Conservation (phyloP, 2,888 invertebrate genomes). For the Tanytarsus gracilentus region DNA sequence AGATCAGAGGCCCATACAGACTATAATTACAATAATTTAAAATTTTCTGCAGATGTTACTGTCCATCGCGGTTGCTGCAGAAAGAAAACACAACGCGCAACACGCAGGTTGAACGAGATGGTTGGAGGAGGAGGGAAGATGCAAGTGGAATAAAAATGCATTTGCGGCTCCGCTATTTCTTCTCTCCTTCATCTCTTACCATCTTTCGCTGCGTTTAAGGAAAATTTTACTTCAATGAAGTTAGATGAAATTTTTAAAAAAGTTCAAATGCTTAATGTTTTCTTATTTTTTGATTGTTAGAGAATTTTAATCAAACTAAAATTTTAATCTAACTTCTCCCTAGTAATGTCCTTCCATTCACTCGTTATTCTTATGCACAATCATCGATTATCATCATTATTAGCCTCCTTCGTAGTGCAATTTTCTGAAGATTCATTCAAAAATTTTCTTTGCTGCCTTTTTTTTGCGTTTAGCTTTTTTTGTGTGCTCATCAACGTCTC, state of each 20-base stretch:
- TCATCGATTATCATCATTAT: conserved; percentile 23
- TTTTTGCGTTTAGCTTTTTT: conserved; percentile 6
- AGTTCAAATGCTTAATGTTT: too few relatives aligned
- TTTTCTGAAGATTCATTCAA: conserved; percentile 17
- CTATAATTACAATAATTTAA: conserved; percentile 28
- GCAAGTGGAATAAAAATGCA: conserved; percentile 18
- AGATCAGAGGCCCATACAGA: conserved; percentile 26
- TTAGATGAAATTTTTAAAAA: too few relatives aligned
- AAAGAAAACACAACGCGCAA: conserved; percentile 7
- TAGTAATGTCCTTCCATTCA: neutral
- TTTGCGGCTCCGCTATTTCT: conserved; percentile 22
- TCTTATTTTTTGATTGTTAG: too few relatives aligned
- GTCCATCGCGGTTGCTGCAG: conserved; percentile 16
- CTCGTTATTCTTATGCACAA: neutral
- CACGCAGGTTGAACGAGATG: too few relatives aligned
- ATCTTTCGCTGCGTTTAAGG: too few relatives aligned
- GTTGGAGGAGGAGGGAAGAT: too few relatives aligned
- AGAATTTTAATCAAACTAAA: too few relatives aligned
- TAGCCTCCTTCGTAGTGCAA: conserved; percentile 20
- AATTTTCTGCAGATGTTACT: conserved; percentile 28
- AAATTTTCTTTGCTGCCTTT: neutral
- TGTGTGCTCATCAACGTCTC: too few relatives aligned
- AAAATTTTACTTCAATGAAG: too few relatives aligned
- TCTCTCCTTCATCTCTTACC: neutral
- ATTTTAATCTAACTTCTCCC: too few relatives aligned